phyloP scores from a whole-genome alignment of 2,888 invertebrate species.

The Dusona sp. region DNA sequence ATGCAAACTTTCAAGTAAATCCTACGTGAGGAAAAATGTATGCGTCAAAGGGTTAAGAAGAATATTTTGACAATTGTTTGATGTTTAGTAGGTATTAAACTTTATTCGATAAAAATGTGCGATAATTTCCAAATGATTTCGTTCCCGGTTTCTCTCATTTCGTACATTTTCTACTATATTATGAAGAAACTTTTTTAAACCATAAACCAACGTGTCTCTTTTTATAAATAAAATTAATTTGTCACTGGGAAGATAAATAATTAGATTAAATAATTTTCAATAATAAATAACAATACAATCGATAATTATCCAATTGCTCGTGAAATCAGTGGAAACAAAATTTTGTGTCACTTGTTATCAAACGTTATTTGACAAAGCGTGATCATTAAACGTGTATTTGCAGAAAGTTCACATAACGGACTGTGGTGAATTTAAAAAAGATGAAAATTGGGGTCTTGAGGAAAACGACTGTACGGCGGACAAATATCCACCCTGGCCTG shows the following conservation, averaged over 20 bases:
- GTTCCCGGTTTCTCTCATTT: neutral
- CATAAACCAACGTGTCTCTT: neutral
- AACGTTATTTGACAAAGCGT: neutral
- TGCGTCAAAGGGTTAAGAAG: too few relatives aligned
- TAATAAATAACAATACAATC: too few relatives aligned
- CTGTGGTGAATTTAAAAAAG: slow-evolving; percentile 90
- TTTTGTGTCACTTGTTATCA: too few relatives aligned
- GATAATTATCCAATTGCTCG: too few relatives aligned
- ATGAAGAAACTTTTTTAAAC: too few relatives aligned
- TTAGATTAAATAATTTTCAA: too few relatives aligned
- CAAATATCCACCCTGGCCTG: slow-evolving; percentile 91
- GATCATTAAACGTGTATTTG: neutral
- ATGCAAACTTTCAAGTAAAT: too few relatives aligned
- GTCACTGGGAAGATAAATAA: neutral
- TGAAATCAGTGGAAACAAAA: too few relatives aligned
- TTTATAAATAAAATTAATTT: neutral
- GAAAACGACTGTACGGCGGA: slow-evolving; percentile 91
- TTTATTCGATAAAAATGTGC: neutral
- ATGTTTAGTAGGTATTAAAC: neutral
- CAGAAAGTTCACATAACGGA: slow-evolving; percentile 83
- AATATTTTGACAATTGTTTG: neutral
- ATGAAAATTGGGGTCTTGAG: slow-evolving; percentile 88
- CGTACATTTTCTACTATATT: too few relatives aligned
- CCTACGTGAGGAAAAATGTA: too few relatives aligned
- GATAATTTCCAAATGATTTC: neutral